phyloP scores from a whole-genome alignment of 2,797 vertebrate species.

The Toxotes lorentzi region DNA sequence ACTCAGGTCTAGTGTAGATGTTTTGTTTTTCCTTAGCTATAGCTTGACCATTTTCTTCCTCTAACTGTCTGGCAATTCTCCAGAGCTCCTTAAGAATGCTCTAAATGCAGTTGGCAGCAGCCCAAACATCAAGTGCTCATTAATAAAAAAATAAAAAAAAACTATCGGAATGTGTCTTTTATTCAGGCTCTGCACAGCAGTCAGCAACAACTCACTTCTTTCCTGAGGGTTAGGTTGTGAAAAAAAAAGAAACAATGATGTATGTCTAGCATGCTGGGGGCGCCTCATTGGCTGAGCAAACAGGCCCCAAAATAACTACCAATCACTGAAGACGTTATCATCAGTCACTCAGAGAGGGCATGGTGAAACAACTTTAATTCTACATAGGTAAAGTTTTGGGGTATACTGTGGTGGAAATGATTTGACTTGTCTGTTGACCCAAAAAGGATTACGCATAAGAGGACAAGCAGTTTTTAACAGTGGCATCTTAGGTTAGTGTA shows the following conservation, averaged over 20 bases:
- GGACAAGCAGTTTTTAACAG: neutral
- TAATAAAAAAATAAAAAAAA: constrained; percentile 85
- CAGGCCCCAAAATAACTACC: constrained; percentile 92
- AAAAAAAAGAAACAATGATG: constrained; percentile 89
- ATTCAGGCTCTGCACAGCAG: constrained; percentile 86
- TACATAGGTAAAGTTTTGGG: constrained; percentile 24
- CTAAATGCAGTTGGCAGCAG: constrained; percentile 93
- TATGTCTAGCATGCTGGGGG: constrained; percentile 89
- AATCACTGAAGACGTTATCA: constrained; percentile 92
- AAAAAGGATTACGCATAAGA: neutral
- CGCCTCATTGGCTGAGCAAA: constrained; percentile 93
- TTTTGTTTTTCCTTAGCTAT: constrained; percentile 82
- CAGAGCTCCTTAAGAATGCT: constrained; percentile 92
- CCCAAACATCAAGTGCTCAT: constrained; percentile 94
- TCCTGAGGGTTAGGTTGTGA: constrained; percentile 65
- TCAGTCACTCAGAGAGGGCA: constrained; percentile 85
- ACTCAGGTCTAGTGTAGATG: constrained; percentile 58
- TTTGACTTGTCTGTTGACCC: neutral
- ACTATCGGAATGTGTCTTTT: constrained; percentile 93
- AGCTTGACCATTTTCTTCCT: constrained; percentile 88
- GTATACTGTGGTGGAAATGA: neutral
- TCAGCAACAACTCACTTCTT: constrained; percentile 88
- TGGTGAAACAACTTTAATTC: constrained; percentile 73
- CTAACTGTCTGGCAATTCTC: constrained; percentile 87
- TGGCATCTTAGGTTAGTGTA: neutral